Conservation (phyloP, 2,113 vertebrate species). For the zebrafish (Danio rerio) region DNA sequence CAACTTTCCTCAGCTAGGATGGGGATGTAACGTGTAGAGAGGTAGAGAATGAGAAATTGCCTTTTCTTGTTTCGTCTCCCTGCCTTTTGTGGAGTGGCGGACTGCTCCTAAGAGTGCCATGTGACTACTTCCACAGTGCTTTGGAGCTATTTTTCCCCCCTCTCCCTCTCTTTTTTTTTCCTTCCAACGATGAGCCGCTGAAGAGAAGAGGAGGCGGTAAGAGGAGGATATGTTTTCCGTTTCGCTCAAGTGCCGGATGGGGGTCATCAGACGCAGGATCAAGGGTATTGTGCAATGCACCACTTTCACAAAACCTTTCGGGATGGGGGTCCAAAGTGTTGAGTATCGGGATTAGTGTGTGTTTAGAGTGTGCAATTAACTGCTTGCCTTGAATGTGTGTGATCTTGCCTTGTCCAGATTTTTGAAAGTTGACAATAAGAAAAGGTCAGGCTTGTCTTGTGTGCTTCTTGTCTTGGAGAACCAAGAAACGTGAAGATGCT, state of each 20-base stretch:
- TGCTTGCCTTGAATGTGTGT: not conserved
- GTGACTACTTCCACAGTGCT: slow-evolving; percentile 70
- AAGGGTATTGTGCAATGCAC: slow-evolving; percentile 81
- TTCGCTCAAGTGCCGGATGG: slow-evolving; percentile 89
- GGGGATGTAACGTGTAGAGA: slow-evolving; percentile 46
- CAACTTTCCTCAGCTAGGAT: slow-evolving; percentile 52
- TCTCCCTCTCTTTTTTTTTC: slow-evolving; percentile 47
- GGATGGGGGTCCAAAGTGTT: not conserved
- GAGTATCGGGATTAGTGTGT: slow-evolving; percentile 14
- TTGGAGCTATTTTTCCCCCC: slow-evolving; percentile 53
- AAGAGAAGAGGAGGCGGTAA: slow-evolving; percentile 60
- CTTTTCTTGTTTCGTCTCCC: slow-evolving; percentile 40
- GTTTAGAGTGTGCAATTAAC: not conserved
- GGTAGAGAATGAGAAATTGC: slow-evolving; percentile 39
- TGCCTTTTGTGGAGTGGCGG: slow-evolving; percentile 55
- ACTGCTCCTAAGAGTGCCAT: slow-evolving; percentile 71
- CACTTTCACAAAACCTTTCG: slow-evolving; percentile 53
- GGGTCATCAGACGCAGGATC: slow-evolving; percentile 84
- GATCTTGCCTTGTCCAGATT: slow-evolving; percentile 7
- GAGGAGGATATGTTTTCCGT: slow-evolving; percentile 85
- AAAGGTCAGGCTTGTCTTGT: not conserved
- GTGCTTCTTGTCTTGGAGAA: too few relatives aligned
- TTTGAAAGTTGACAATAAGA: slow-evolving; percentile 2
- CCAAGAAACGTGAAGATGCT: not conserved
- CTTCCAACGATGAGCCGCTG: slow-evolving; percentile 68